These are phyloP conservation scores for pig (Sus scrofa) DNA, from an alignment of 2,113 vertebrate species.

Conservation along the genomic window DNA sequence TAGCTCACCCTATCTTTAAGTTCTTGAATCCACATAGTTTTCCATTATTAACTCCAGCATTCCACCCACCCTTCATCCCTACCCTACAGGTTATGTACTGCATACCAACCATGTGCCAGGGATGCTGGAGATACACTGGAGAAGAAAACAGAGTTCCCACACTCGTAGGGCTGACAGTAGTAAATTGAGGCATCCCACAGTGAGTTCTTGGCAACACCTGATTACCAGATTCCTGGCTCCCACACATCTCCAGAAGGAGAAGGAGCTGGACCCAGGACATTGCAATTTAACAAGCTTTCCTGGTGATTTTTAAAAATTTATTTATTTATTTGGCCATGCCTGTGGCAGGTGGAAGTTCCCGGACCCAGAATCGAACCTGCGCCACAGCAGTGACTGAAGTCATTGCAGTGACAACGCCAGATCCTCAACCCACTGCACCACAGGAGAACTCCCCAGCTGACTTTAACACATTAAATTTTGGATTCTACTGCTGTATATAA, in stretches of 20 bases:
- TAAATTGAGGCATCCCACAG: fast-evolving
- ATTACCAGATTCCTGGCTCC: neutral
- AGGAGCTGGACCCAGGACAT: neutral
- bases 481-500: neutral
- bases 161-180: neutral
- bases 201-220: neutral
- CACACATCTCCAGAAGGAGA: too few relatives aligned
- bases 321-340: too few relatives aligned
- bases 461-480: neutral
- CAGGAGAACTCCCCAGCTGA: neutral
- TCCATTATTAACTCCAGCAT: neutral
- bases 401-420: too few relatives aligned
- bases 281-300: neutral
- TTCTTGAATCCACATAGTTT: neutral
- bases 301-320: neutral
- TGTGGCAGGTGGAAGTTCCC: too few relatives aligned
- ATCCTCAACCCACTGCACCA: too few relatives aligned
- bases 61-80: neutral
- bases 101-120: too few relatives aligned
- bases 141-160: neutral
- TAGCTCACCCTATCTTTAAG: neutral
- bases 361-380: too few relatives aligned
- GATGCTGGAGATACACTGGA: too few relatives aligned
- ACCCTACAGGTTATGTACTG: neutral
- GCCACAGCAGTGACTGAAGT: too few relatives aligned